Evolutionary conservation across 2,797 vertebrate genomes (phyloP), one percentile per base, ranked within the genome.

Genomic region (Pogonophryne albipinna): DNA sequence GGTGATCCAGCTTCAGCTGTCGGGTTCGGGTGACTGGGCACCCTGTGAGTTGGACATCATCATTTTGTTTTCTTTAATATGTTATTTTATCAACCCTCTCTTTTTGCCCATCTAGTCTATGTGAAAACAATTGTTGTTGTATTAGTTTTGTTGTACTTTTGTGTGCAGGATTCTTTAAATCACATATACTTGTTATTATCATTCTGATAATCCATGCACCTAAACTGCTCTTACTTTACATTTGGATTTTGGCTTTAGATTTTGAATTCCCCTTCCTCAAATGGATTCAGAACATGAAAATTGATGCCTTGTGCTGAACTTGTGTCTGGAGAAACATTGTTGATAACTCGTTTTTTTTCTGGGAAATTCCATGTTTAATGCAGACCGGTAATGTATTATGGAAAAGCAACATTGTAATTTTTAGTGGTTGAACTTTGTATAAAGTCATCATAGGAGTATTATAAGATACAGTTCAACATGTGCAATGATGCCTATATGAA

Each of bases 1-100:
- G 85, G 66, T 94, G 94, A 94, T 95, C 94, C 94, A 94, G 73
- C 91, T 95, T 59, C 94, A 94, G 70, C 80, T 94, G 89, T 91
- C 90, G 7, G 85, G 92, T 74, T 94, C 93, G 15, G 94, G 91
- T 84, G 93, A 94, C 86, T 92, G 87, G 85, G 79, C 88, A 11
- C 93, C 93, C 67, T 95, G 95, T 95, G 90, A 95, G 94, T 95
- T 61, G n/a, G 20, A 78, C 41, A 9, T 65, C 23, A 16, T 74
- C 64, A 7, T 66, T 34, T 56, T 63, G 59, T 71, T 58, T 19
- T 72, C 42, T 50, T 65, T 69, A 46, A 19, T 41, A 27, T 11
- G 16, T 61, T 57, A 2, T 62, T 16, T 10, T 11, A 23, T 47
- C 13, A 42, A 20, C 20, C 31, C 23, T 27, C 42, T 1, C 5